Base-by-base conservation (phyloP, 2,888 invertebrate species). In the Hoplodrina blanda region DNA sequence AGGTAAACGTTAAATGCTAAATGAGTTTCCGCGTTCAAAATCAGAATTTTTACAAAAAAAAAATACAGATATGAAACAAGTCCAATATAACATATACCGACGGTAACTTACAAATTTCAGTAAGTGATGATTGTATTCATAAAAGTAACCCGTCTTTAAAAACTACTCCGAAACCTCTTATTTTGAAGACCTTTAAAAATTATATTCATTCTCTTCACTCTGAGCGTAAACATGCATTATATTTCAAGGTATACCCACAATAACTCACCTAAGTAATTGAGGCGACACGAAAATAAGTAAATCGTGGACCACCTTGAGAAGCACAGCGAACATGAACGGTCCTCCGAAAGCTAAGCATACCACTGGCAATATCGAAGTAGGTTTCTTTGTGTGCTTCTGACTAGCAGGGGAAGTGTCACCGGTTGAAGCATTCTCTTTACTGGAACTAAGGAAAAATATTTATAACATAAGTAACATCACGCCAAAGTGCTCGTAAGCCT, bases 311-410 rank as follows among this genome's bases (percentile, higher is more conserved):
- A 98, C 89, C 92, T 99, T 99, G 80, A 98, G 94, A 69, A 97
- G 90, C 0, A 98, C 96, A 5, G 98, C 98, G 81, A 98, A 97
- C 4, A 98, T 74, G 88, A 98, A 98, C 52, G 97, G 97, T 5
- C 97, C 96, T 53, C 98, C 98, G 91, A 98, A 99, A 37, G 98
- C 97, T 90, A 97, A 97, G 78, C 97, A 96, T 61, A 99, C 95
- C 0, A 98, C 97, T 60, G 97, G 97, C 84, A 98, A 93, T 82
- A 99, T 97, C 0, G 98, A 98, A 0, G 98, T 97, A 66, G 96
- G 53, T 46, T 95, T 79, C 97, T 97, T 83, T 30, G 52, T 30
- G 11, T 54, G 62, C 11, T 78, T 78, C 17, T 37, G 33, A 49
- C 8, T 69, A 4, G 60, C 59, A 41, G 54, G 25, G 8, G 71